phyloP scores from a whole-genome alignment of 1,140 invertebrate species.

The Riptortus pedestris region DNA sequence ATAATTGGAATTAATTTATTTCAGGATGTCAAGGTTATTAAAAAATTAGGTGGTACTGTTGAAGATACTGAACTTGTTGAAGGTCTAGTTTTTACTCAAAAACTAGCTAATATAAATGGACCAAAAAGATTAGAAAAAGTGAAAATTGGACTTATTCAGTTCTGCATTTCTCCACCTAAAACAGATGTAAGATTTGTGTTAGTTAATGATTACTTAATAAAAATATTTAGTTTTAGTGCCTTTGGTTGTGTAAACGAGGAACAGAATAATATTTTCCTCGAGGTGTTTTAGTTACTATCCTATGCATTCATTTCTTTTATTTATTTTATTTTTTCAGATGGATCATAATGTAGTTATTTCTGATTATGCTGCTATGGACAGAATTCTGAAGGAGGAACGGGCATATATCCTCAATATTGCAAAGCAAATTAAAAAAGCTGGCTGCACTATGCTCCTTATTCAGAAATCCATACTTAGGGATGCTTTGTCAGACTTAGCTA shows the following conservation, averaged over 20 bases:
- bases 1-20: constrained; percentile 16
- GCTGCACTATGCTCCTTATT: constrained; percentile 94
- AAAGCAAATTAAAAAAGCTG: constrained; percentile 97
- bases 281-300: too few species aligned
- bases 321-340: constrained; percentile 58
- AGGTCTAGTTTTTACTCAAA: constrained; percentile 88
- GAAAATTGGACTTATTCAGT: constrained; percentile 98
- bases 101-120: constrained; percentile 78
- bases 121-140: constrained; percentile 92
- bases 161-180: constrained; percentile 98
- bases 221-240: constrained; percentile 2
- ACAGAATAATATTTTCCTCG: too few species aligned
- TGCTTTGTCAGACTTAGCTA: constrained; percentile 90
- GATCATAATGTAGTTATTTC: constrained; percentile 96
- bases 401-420: constrained; percentile 97
- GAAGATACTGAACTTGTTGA: constrained; percentile 96
- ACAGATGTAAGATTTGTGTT: constrained; percentile 69
- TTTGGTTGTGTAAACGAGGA: too few species aligned
- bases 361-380: constrained; percentile 98
- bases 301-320: neutral
- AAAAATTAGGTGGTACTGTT: constrained; percentile 91
- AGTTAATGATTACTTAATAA: neutral
- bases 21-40: constrained; percentile 87
- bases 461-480: constrained; percentile 98
- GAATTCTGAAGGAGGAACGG: constrained; percentile 95